Evolutionary conservation across 1,140 invertebrate genomes (phyloP), one percentile per base, ranked within the genome.

Genomic region (Papilio dardanus): DNA sequence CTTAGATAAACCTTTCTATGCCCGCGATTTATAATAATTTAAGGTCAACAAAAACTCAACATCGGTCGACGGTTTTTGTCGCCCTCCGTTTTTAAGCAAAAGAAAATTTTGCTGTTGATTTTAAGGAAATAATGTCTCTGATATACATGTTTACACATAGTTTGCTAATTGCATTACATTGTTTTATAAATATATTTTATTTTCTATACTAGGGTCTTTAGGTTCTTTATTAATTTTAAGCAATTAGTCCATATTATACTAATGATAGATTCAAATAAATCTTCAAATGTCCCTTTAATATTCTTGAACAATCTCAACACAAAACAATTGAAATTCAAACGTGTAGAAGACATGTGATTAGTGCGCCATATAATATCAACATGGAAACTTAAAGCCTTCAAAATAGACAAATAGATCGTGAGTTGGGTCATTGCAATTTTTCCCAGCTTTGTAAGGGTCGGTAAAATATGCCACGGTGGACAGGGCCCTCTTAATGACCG

Each of bases 21-120:
- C 79, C 75, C 66, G 74, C 85, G 79, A 91, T 91, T 90, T 85
- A 89, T 91, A 86, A 89, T 88, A 89, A 90, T 89, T 89, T 90
- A 80, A 76, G 82, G 80, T 76, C 66, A 54, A 80, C 84, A 85
- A 89, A 91, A 91, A 86, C 77, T 50, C 77, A 74, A 74, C 80
- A 74, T 71, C 28, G 65, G 35, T 50, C 62, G 33, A 46, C 75
- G 74, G 76, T 58, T 86, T 88, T 89, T 85, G 85, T 83, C 67
- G 75, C 66, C 46, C 58, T 33, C 67, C 24, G 42, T 85, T 88
- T 87, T 86, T 82, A 77, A 42, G n/a, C 31, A 10, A 7, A 66
- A 40, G 73, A 79, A 76, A 76, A 77, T 80, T 42, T 68, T 54
- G 30, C 24, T 79, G 33, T 42, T 77, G 73, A 31, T 82, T 81